Evolutionary conservation across 2,797 vertebrate species (phyloP).

Genomic region (Cichlasoma orientale): DNA sequence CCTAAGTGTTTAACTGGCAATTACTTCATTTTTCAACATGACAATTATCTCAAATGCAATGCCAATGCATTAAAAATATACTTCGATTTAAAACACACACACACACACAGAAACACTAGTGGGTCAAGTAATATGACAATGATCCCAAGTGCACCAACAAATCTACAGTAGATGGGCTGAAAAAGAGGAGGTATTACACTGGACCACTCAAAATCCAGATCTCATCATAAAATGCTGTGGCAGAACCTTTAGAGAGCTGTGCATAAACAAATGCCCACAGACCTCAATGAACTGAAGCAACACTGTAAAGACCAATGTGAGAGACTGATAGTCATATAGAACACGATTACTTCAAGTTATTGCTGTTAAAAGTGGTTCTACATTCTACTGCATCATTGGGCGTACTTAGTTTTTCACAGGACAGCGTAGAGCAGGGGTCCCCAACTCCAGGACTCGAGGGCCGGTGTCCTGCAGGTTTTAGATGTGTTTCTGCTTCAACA

Average conservation of each 20-base stretch:
- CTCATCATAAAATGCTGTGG: background rate
- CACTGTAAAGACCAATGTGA: background rate
- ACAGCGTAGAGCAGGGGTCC: too few species aligned
- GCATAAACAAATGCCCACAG: background rate
- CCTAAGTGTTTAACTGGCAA: background rate
- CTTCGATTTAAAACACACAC: background rate
- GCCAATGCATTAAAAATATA: background rate
- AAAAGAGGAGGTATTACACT: background rate
- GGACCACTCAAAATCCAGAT: background rate
- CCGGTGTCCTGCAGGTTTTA: too few species aligned
- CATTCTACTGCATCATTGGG: background rate
- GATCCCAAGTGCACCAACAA: fast-evolving
- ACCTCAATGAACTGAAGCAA: too few species aligned
- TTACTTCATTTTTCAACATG: background rate
- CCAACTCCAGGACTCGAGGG: too few species aligned
- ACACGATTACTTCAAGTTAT: too few species aligned
- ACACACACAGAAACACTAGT: too few species aligned
- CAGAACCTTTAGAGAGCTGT: too few species aligned
- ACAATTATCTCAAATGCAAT: background rate
- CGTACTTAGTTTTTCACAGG: background rate
- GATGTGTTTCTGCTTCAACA: too few species aligned
- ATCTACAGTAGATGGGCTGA: background rate
- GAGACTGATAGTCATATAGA: background rate
- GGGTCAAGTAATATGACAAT: too few species aligned
- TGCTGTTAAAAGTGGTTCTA: background rate